Base-by-base conservation (phyloP, 2,888 invertebrate species). In the Agrochola circellaris region DNA sequence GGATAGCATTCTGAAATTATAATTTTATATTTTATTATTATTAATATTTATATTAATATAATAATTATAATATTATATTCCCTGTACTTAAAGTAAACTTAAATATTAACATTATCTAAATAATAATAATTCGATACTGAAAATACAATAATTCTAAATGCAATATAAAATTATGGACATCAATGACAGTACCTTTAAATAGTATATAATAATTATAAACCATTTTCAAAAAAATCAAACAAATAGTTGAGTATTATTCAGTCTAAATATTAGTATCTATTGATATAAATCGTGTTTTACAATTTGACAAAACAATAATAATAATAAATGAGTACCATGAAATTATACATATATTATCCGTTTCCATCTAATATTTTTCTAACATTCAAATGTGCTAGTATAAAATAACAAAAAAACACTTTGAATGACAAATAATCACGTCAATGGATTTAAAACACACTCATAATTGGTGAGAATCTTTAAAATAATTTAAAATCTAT, bases 1-100 rank as follows among this genome's bases (percentile, higher is more conserved):
- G 96, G 96, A 95, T 86, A 92, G 93, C 96, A 91, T 97, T 95
- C 96, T 96, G 96, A 96, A 96, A 93, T 91, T 95, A 96, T 96
- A 96, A 89, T 89, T 73, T 70, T 73, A 79, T 75, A 68, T 75
- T 83, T 72, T 61, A 64, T 60, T 51, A 62, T 20, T 42, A 67
- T 66, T 45, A 42, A 58, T 45, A 69, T 34, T 62, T 54, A 64
- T 71, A 48, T 66, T 20, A 17, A 42, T n/a, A 56, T 45, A 73
- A 75, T 26, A 75, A 65, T 67, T 67, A 70, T 61, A 48, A 73
- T 64, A 78, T 76, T 54, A 75, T 56, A 56, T 83, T 87, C 83
- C 87, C 86, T 84, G 83, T 85, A 87, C 85, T 88, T 87, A 87
- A 69, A 86, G 26, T 82, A 79, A 73, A 84, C 82, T 87, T 82